These are phyloP conservation scores for Solea senegalensis DNA, from an alignment of 2,113 vertebrate species.

Conservation along the genomic window DNA sequence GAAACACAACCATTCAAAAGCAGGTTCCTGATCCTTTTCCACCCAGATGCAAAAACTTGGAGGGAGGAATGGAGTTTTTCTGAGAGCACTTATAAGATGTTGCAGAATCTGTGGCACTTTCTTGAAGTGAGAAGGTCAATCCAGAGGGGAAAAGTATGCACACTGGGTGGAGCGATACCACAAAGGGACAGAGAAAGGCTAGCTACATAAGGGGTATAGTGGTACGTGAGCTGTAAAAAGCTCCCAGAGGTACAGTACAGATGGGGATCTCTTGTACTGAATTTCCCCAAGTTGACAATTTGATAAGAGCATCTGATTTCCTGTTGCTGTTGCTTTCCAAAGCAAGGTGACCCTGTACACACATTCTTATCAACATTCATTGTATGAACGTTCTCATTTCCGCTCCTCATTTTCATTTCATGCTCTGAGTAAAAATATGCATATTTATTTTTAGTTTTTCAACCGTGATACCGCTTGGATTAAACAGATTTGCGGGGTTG, in stretches of 20 bases:
- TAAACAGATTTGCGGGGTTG: conserved; percentile 13
- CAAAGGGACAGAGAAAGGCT: conserved; percentile 13
- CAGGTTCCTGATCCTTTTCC: too few relatives aligned
- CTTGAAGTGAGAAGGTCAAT: conserved; percentile 43
- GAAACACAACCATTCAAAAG: too few relatives aligned
- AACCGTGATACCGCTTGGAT: conserved; percentile 15
- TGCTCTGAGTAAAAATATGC: not conserved
- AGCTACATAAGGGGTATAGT: conserved; percentile 3
- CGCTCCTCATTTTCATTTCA: conserved; percentile 51
- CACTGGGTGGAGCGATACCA: conserved; percentile 26
- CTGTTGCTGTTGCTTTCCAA: conserved; percentile 38
- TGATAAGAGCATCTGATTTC: conserved; percentile 42
- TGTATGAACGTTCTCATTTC: conserved; percentile 47
- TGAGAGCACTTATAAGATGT: not conserved
- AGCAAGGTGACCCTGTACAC: conserved; percentile 62
- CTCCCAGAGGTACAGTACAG: conserved; percentile 8
- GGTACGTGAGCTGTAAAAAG: conserved; percentile 38
- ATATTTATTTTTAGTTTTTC: not conserved
- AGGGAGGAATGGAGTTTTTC: too few relatives aligned
- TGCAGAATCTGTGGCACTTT: conserved; percentile 2
- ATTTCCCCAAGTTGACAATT: conserved; percentile 8
- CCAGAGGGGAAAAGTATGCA: conserved; percentile 4
- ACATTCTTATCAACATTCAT: conserved; percentile 49
- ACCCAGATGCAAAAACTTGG: too few relatives aligned
- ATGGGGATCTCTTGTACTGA: conserved; percentile 41